Evolutionary conservation across 2,888 invertebrate genomes (phyloP), one percentile per base, ranked within the genome.

Genomic region (Melanargia galathea): DNA sequence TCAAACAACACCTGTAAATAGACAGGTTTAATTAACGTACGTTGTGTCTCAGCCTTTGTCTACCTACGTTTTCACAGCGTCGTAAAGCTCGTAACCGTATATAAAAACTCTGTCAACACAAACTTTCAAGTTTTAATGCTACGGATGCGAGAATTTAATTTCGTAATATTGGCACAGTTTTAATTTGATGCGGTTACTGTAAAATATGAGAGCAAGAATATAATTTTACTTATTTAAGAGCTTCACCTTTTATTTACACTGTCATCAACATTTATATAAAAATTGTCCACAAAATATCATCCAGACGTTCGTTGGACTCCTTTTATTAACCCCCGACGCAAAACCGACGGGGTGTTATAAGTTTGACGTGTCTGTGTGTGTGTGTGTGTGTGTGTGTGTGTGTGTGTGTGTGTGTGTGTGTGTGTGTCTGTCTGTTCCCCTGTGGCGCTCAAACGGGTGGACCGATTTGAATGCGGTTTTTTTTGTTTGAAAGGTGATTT

Each of bases 81-180:
- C 52, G 45, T 60, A 52, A 64, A 64, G 51, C 40, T 57, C 38
- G 26, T 57, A 46, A 60, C 57, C 45, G 33, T 18, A 26, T 26
- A n/a, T n/a, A n/a, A n/a, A n/a, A n/a, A 30, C 16, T 26, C 48
- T 51, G 48, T 56, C 55, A 49, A 22, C 52, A 60, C 60, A 38
- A 38, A 60, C 24, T 60, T 60, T 64, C 35, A 40, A 0, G n/a
- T 57, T 24, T 55, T 11, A 55, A 55, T 33, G 54, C n/a, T 26
- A 22, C 20, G 51, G 13, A 52, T 60, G 64, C 11, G 54, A n/a
- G n/a, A 26, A 33, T 38, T 38, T 38, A 24, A n/a, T 49, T 49
- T 49, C 49, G 49, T 49, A n/a, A 26, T 49, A 49, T n/a, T n/a
- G 1, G 13, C 35, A 35, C 35, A 35, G 35, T 13, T 38, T 38